Conservation (phyloP, 2,797 vertebrate genomes). For the Petrocephalus sullivani region DNA sequence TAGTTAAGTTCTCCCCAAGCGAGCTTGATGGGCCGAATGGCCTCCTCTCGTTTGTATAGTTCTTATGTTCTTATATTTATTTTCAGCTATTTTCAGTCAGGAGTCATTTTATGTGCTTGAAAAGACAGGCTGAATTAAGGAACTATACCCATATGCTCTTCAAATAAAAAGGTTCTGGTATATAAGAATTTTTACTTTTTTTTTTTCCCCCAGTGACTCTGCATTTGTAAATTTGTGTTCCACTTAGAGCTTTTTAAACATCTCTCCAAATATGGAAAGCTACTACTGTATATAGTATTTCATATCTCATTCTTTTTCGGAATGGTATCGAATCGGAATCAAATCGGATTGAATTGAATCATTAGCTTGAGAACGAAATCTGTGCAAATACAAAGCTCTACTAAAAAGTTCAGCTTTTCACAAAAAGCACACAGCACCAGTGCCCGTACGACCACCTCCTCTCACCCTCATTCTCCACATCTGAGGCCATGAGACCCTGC, state of each 20-base stretch:
- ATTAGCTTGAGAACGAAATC: too few relatives aligned
- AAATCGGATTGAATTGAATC: too few relatives aligned
- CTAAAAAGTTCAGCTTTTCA: neutral
- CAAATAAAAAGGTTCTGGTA: neutral
- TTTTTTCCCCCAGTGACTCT: neutral
- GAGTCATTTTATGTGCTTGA: too few relatives aligned
- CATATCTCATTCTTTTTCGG: neutral
- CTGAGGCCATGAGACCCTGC: constrained; percentile 74
- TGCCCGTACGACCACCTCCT: neutral
- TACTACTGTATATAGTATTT: neutral
- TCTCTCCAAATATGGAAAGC: neutral
- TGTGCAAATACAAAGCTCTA: neutral
- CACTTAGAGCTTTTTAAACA: neutral
- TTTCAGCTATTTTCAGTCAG: too few relatives aligned
- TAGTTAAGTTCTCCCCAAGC: too few relatives aligned
- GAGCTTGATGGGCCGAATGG: too few relatives aligned
- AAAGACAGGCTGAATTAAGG: too few relatives aligned
- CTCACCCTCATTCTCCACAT: constrained; percentile 76
- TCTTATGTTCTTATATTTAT: too few relatives aligned
- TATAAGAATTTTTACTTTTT: neutral
- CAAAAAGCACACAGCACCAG: neutral
- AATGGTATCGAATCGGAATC: neutral
- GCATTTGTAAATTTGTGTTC: neutral
- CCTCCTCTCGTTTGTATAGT: too few relatives aligned
- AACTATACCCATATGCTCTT: neutral